Conservation (phyloP, 2,888 invertebrate genomes). For the Kuschelorhynchus macadamiae region DNA sequence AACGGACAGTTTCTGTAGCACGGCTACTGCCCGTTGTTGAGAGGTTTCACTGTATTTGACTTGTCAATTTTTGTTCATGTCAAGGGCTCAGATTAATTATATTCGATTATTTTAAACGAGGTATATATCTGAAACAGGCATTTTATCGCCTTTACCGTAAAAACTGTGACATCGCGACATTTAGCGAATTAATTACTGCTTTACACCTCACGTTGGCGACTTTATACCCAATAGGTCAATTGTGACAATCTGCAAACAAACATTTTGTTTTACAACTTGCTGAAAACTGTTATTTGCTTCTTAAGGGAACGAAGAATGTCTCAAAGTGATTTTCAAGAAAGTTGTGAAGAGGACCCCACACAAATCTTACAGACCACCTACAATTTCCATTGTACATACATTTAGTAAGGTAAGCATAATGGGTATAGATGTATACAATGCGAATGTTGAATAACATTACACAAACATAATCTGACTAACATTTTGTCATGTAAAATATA, state of each 20-base stretch:
- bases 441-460: conserved; percentile 33
- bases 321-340: conserved; percentile 36
- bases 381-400: conserved; percentile 29
- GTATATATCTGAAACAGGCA: background rate
- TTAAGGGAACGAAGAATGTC: conserved; percentile 24
- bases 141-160: background rate
- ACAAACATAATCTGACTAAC: conserved; percentile 19
- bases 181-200: conserved; percentile 24
- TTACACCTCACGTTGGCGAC: conserved; percentile 21
- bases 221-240: conserved; percentile 27
- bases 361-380: conserved; percentile 39
- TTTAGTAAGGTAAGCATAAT: conserved; percentile 25
- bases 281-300: conserved; percentile 18
- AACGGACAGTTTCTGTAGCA: no score
- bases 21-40: no score
- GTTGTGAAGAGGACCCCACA: conserved; percentile 37
- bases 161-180: conserved; percentile 14
- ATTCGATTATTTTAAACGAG: background rate
- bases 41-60: no score
- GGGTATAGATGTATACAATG: conserved; percentile 26
- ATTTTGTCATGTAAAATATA: conserved; percentile 37
- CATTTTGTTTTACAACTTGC: conserved; percentile 29
- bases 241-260: conserved; percentile 3
- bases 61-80: no score
- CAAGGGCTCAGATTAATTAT: no score